phyloP scores from a whole-genome alignment of 2,113 vertebrate species.

The Melanocharis versteri region DNA sequence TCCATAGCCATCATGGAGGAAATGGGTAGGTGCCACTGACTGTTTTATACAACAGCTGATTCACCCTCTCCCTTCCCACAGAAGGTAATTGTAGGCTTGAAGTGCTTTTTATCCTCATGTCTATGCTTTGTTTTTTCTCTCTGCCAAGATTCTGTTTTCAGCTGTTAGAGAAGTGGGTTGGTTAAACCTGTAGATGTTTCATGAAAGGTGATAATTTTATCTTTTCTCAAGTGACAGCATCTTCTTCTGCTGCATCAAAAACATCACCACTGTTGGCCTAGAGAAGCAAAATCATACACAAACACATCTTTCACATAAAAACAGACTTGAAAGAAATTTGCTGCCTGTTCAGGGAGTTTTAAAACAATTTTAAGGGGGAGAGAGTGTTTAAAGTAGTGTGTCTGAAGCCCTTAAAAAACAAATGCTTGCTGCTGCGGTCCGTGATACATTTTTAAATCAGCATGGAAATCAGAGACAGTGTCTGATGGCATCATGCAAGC shows the following conservation, averaged over 20 bases:
- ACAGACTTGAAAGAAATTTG: slow-evolving; percentile 23
- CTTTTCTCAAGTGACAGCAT: slow-evolving; percentile 34
- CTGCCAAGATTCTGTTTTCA: slow-evolving; percentile 20
- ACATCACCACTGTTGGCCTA: slow-evolving; percentile 34
- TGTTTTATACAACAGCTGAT: background rate
- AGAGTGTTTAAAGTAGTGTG: background rate
- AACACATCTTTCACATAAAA: slow-evolving; percentile 13
- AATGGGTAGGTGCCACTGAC: background rate
- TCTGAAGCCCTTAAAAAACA: background rate
- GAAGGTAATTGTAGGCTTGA: slow-evolving; percentile 44
- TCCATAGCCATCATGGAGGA: background rate
- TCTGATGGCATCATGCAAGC: background rate
- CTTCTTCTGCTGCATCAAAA: slow-evolving; percentile 23
- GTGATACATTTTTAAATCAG: background rate
- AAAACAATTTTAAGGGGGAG: background rate
- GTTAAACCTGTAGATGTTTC: slow-evolving; percentile 36
- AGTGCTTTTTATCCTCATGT: background rate
- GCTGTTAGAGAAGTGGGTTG: slow-evolving; percentile 21
- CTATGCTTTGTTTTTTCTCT: background rate
- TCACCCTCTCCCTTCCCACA: background rate
- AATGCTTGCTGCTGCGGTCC: background rate
- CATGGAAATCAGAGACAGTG: background rate
- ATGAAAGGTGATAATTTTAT: slow-evolving; percentile 65
- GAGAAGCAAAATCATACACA: slow-evolving; percentile 9
- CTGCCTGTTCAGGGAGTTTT: background rate